A percentile compares a stretch with the other conserved stretches of the same genome.
Conservation (phyloP, 2,888 invertebrate species). For the Hecatera dysodea region DNA sequence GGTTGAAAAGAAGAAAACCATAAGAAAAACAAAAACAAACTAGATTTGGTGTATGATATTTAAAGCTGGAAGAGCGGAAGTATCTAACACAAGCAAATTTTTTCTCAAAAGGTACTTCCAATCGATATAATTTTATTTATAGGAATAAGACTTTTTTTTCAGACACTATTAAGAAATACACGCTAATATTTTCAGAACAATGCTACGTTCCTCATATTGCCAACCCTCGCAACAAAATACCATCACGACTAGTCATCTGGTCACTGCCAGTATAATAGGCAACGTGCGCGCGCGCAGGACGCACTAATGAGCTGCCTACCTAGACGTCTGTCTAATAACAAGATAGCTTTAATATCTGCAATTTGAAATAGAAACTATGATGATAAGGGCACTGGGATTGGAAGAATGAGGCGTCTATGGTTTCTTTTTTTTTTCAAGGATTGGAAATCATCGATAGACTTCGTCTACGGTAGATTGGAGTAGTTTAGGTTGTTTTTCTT, state of each 20-base stretch:
- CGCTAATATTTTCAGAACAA: no score
- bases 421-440: no score
- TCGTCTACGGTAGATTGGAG: not conserved
- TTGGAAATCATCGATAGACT: no score
- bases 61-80: no score
- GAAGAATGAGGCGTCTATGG: slow-evolving; percentile 18
- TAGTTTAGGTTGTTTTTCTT: slow-evolving; percentile 8
- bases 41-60: no score
- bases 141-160: no score
- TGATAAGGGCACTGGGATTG: not conserved
- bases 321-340: slow-evolving; percentile 59
- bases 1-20: no score
- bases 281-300: slow-evolving; percentile 61
- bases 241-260: slow-evolving; percentile 64
- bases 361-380: slow-evolving; percentile 58
- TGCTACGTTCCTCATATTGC: slow-evolving; percentile 16
- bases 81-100: no score
- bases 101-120: no score
- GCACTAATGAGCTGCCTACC: slow-evolving; percentile 66
- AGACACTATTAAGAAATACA: no score
- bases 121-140: no score
- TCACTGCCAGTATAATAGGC: slow-evolving; percentile 62
- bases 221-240: slow-evolving; percentile 61
- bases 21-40: no score
- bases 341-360: slow-evolving; percentile 57